These are phyloP conservation scores for Mya arenaria DNA, from an alignment of 1,140 invertebrate species.

Conservation along the genomic window DNA sequence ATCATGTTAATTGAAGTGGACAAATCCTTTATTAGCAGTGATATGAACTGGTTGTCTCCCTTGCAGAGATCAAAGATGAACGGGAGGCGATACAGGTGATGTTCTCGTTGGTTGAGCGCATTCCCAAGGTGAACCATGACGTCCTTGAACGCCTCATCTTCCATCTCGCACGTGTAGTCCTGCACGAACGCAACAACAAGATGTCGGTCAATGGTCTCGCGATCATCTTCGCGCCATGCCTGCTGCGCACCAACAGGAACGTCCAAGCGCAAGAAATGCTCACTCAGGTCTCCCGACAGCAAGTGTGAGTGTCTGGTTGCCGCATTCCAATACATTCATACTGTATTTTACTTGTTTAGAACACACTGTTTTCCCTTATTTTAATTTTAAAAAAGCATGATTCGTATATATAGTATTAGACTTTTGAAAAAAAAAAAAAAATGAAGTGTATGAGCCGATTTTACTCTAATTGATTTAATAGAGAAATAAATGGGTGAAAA, in stretches of 20 bases:
- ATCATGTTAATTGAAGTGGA: too few relatives aligned
- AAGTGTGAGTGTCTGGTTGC: constrained; percentile 73
- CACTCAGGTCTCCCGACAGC: constrained; percentile 83
- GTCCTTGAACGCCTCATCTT: constrained; percentile 96
- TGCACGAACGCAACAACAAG: constrained; percentile 93
- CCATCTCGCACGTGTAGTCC: constrained; percentile 93
- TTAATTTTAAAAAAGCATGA: too few relatives aligned
- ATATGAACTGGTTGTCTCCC: too few relatives aligned
- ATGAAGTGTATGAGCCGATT: too few relatives aligned
- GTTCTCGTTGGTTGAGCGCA: neutral
- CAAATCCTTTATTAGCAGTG: too few relatives aligned
- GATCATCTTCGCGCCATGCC: constrained; percentile 97
- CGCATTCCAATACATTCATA: too few relatives aligned
- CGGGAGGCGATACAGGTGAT: constrained; percentile 92
- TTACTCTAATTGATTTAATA: too few relatives aligned
- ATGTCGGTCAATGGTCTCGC: constrained; percentile 96
- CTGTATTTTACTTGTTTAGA: too few relatives aligned
- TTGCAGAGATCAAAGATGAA: constrained; percentile 87
- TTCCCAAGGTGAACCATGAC: constrained; percentile 93
- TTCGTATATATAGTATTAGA: too few relatives aligned
- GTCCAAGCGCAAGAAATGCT: constrained; percentile 95
- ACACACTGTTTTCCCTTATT: too few relatives aligned
- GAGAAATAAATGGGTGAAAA: too few relatives aligned
- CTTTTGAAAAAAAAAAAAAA: too few relatives aligned
- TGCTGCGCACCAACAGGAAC: constrained; percentile 91